A percentile compares a stretch with the other conserved stretches of the same genome.
Evolutionary conservation across 2,797 vertebrate species (phyloP).

Genomic region (Urosaurus nigricauda): DNA sequence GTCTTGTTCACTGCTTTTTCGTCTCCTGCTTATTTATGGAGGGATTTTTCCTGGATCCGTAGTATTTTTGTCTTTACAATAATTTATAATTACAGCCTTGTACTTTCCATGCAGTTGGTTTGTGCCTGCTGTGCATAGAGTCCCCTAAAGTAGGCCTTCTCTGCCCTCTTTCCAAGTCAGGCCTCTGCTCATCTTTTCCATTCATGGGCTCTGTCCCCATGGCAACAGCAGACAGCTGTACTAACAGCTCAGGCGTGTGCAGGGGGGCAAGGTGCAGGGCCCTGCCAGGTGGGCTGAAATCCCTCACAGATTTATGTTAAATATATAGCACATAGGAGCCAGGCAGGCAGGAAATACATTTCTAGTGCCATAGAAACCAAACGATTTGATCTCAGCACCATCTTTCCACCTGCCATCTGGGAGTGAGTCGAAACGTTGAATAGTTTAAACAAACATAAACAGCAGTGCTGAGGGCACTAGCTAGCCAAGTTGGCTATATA

Average conservation of each 20-base stretch:
- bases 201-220: slow-evolving; percentile 62
- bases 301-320: slow-evolving; percentile 27
- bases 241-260: slow-evolving; percentile 54
- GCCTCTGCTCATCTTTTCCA: slow-evolving; percentile 73
- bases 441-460: slow-evolving; percentile 6
- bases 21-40: slow-evolving; percentile 52
- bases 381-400: slow-evolving; percentile 13
- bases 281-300: slow-evolving; percentile 62
- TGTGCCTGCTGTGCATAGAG: slow-evolving; percentile 63
- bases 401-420: background rate
- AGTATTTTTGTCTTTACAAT: slow-evolving; percentile 70
- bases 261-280: slow-evolving; percentile 40
- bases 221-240: slow-evolving; percentile 63
- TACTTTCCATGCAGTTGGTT: slow-evolving; percentile 71
- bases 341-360: slow-evolving; percentile 15
- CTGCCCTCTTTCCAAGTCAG: slow-evolving; percentile 65
- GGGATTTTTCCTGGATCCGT: slow-evolving; percentile 60
- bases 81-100: slow-evolving; percentile 73
- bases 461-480: background rate
- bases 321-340: slow-evolving; percentile 41
- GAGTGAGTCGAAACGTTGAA: background rate
- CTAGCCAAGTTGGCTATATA: slow-evolving; percentile 8
- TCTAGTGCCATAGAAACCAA: slow-evolving; percentile 36
- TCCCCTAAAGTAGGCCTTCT: slow-evolving; percentile 64
- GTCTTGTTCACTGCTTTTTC: slow-evolving; percentile 40